phyloP scores from a whole-genome alignment of 2,888 invertebrate genomes.

The Metellina segmentata region DNA sequence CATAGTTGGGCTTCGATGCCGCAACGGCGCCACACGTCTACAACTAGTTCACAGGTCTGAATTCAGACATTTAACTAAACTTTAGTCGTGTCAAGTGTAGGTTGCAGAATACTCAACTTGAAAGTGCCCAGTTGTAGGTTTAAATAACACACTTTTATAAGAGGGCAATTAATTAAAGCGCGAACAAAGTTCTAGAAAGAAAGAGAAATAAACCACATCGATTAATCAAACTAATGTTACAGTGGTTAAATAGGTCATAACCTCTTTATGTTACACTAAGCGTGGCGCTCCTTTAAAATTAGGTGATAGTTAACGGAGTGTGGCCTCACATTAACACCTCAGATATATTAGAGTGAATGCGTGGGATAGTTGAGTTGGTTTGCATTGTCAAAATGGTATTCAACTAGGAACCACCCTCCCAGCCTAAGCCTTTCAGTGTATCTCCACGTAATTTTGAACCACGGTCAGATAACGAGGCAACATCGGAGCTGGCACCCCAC shows the following conservation, averaged over 20 bases:
- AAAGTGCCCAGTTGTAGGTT: background rate
- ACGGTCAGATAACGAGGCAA: too few relatives aligned
- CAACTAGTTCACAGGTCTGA: background rate
- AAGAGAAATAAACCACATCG: background rate
- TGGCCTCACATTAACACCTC: background rate
- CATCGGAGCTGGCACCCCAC: too few relatives aligned
- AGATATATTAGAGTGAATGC: background rate
- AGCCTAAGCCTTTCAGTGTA: too few relatives aligned
- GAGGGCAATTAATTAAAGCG: background rate
- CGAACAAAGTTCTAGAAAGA: background rate
- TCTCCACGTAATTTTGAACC: too few relatives aligned
- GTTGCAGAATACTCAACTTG: background rate
- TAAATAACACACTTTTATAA: background rate
- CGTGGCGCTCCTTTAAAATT: background rate
- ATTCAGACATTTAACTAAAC: background rate
- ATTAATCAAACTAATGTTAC: background rate
- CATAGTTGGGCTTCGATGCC: too few relatives aligned
- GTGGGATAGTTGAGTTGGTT: too few relatives aligned
- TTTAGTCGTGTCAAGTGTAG: background rate
- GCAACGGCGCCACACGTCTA: too few relatives aligned
- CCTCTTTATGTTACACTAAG: background rate
- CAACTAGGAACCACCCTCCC: too few relatives aligned
- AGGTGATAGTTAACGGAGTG: background rate
- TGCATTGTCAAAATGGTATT: too few relatives aligned
- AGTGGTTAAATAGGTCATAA: background rate